phyloP scores from a whole-genome alignment of 2,113 vertebrate species.

The Poicephalus meyeri region DNA sequence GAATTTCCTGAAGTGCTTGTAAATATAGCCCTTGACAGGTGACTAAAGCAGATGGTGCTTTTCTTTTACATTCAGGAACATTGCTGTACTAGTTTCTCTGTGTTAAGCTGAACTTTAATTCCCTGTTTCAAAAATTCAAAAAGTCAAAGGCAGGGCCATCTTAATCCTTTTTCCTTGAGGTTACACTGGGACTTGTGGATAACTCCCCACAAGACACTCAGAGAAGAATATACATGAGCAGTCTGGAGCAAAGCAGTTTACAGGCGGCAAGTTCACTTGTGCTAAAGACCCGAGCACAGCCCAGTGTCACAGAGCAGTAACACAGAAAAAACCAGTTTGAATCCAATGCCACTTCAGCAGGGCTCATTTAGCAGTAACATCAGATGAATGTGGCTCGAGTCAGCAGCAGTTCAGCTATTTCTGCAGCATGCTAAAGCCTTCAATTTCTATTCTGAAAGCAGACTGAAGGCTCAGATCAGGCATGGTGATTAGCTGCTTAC shows the following conservation, averaged over 20 bases:
- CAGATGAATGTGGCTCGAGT: rapidly evolving
- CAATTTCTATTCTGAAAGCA: not conserved
- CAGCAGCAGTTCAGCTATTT: not conserved
- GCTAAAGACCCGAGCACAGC: not conserved
- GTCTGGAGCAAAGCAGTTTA: not conserved
- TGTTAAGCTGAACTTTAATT: not conserved
- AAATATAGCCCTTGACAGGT: not conserved
- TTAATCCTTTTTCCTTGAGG: not conserved
- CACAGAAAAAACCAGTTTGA: not conserved
- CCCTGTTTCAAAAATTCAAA: not conserved
- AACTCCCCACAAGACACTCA: not conserved
- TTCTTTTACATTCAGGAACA: not conserved
- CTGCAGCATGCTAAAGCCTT: not conserved
- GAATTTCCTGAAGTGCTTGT: not conserved
- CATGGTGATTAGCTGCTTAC: not conserved
- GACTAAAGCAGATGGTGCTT: constrained; percentile 28
- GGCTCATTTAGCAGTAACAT: not conserved
- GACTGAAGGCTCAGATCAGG: not conserved
- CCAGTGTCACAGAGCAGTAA: not conserved
- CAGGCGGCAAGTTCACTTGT: not conserved
- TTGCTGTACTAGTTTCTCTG: not conserved
- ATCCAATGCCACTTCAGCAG: not conserved
- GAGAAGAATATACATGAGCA: not conserved
- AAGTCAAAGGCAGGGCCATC: not conserved
- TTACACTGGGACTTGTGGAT: not conserved